Evolutionary conservation across 92 coral and sea anemone genomes (phyloP).

Genomic region (Paramuricea clavata): DNA sequence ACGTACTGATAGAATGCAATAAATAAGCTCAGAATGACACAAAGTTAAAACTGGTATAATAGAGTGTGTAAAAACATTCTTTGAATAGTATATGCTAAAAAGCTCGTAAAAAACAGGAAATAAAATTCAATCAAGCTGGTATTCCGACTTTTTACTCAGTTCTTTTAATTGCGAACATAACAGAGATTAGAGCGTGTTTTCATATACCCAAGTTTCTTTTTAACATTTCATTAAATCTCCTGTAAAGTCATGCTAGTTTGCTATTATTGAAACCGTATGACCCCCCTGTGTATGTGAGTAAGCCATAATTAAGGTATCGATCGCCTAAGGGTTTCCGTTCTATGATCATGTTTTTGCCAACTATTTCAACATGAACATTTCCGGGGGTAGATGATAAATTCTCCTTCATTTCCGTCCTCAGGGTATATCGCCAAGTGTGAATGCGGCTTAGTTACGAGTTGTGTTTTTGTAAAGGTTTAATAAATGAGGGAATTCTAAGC

Average conservation of each 20-base stretch:
- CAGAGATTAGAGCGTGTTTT: neutral
- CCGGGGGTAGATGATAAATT: constrained; percentile 18
- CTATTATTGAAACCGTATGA: neutral
- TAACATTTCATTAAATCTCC: neutral
- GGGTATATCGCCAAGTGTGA: neutral
- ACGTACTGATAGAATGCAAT: too few species aligned
- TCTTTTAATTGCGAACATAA: too few species aligned
- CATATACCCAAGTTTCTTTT: neutral
- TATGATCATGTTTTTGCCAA: constrained; percentile 15
- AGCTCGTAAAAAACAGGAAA: too few species aligned
- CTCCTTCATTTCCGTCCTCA: constrained; percentile 7
- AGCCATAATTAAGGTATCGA: neutral
- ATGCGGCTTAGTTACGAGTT: neutral
- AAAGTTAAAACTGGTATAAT: too few species aligned
- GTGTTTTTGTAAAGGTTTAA: constrained; percentile 18
- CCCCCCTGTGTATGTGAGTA: neutral
- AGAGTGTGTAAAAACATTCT: too few species aligned
- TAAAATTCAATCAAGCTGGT: too few species aligned
- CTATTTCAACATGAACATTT: neutral
- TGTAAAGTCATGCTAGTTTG: neutral
- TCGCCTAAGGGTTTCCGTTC: constrained; percentile 1
- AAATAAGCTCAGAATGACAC: too few species aligned
- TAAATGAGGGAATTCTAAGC: constrained; percentile 15
- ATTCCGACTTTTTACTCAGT: too few species aligned
- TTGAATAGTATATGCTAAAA: too few species aligned